Conservation (phyloP, 2,113 vertebrate genomes). For the Cariama cristata region DNA sequence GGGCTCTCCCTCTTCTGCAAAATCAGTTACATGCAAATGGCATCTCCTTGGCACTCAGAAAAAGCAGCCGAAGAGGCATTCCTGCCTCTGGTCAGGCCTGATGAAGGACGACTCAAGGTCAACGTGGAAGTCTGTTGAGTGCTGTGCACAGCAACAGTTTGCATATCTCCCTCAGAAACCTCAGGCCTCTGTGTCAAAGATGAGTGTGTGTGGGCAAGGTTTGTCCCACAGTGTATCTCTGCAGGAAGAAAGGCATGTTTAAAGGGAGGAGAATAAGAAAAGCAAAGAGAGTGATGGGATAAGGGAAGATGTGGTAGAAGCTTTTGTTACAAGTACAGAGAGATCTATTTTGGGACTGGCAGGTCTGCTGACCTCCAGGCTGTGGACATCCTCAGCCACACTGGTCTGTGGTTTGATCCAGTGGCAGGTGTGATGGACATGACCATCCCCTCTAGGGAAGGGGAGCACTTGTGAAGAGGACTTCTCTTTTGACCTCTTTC, state of each 20-base stretch:
- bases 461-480: background rate
- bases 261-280: conserved; percentile 17
- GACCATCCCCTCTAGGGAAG: background rate
- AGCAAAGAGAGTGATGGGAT: background rate
- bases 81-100: background rate
- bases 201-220: background rate
- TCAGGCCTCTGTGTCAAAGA: background rate
- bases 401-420: background rate
- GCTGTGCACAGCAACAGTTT: background rate
- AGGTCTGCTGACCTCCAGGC: background rate
- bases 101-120: background rate
- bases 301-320: background rate
- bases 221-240: background rate
- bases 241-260: conserved; percentile 27
- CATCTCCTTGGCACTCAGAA: background rate
- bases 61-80: background rate
- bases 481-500: background rate
- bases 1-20: background rate
- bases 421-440: background rate
- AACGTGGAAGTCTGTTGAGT: background rate
- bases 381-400: conserved; percentile 37
- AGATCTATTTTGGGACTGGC: conserved; percentile 1
- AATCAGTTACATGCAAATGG: background rate
- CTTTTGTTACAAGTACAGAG: conserved; percentile 66
- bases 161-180: background rate